Evolutionary conservation across 1,140 invertebrate species (phyloP).

Genomic region (Diabrotica undecimpunctata): DNA sequence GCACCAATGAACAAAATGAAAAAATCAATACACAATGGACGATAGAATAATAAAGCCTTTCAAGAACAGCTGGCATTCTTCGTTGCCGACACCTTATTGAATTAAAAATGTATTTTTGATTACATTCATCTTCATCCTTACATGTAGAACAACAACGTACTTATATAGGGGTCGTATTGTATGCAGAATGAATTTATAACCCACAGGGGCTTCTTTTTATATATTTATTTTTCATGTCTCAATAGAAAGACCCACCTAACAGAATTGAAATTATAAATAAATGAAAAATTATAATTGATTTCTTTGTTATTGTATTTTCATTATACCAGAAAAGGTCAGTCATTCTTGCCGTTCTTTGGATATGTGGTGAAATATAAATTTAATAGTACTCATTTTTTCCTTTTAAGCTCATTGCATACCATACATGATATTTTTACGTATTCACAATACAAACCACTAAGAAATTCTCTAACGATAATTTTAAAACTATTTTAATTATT

Average conservation of each 20-base stretch:
- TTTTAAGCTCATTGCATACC: too few species aligned
- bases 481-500: too few species aligned
- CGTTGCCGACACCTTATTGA: constrained; percentile 9
- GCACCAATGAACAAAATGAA: neutral
- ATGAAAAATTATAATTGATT: neutral
- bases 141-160: neutral
- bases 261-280: neutral
- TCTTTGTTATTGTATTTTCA: neutral
- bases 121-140: constrained; percentile 6
- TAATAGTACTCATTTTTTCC: too few species aligned
- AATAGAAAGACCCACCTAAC: neutral
- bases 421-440: too few species aligned
- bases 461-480: too few species aligned
- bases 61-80: constrained; percentile 4
- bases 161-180: constrained; percentile 4
- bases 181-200: neutral
- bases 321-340: too few species aligned
- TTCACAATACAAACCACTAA: too few species aligned
- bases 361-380: too few species aligned
- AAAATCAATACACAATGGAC: neutral
- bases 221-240: neutral
- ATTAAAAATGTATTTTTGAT: constrained; percentile 11
- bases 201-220: constrained; percentile 4
- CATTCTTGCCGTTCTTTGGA: too few species aligned
- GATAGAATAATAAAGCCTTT: constrained; percentile 7